These are phyloP conservation scores for Chrysaora quinquecirrha DNA, from an alignment of 30 jellyfish, hydroid and myxozoan species.

Conservation along the genomic window DNA sequence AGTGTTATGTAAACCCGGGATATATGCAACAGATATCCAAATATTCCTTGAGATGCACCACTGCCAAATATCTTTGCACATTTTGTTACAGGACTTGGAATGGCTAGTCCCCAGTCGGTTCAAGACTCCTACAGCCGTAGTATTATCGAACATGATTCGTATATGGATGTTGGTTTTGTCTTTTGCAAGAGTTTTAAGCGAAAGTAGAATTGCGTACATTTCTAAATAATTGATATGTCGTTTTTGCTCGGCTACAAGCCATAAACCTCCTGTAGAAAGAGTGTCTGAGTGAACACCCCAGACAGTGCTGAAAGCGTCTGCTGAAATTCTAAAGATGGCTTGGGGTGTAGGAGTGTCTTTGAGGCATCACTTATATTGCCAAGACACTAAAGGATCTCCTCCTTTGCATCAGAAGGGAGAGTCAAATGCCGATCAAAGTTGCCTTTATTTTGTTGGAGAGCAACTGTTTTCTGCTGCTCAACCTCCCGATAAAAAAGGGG, in stretches of 20 bases:
- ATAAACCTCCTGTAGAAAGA: conserved; percentile 4
- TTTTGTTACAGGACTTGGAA: background rate
- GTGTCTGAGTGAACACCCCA: conserved; percentile 36
- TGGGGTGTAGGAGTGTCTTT: background rate
- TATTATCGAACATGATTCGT: conserved; percentile 21
- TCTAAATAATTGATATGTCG: conserved; percentile 9
- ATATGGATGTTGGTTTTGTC: background rate
- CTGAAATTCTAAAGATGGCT: background rate
- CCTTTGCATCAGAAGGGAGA: background rate
- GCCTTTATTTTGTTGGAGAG: background rate
- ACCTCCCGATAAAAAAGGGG: background rate
- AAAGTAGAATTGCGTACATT: conserved; percentile 24
- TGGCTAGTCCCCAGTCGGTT: conserved; percentile 36
- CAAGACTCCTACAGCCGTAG: conserved; percentile 37
- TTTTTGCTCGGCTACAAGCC: conserved; percentile 9
- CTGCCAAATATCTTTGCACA: conserved; percentile 5
- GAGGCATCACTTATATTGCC: background rate
- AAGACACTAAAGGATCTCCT: background rate
- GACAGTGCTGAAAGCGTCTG: conserved; percentile 32
- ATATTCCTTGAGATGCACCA: conserved; percentile 3
- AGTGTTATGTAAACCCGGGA: conserved; percentile 47
- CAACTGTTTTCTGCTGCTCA: background rate
- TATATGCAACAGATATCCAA: conserved; percentile 51
- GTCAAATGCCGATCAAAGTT: background rate
- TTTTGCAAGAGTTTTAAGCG: conserved; percentile 1